A percentile compares a stretch with the other conserved stretches of the same genome.
Evolutionary conservation across 1,140 invertebrate genomes (phyloP).

Genomic region (Reticulitermes speratus): DNA sequence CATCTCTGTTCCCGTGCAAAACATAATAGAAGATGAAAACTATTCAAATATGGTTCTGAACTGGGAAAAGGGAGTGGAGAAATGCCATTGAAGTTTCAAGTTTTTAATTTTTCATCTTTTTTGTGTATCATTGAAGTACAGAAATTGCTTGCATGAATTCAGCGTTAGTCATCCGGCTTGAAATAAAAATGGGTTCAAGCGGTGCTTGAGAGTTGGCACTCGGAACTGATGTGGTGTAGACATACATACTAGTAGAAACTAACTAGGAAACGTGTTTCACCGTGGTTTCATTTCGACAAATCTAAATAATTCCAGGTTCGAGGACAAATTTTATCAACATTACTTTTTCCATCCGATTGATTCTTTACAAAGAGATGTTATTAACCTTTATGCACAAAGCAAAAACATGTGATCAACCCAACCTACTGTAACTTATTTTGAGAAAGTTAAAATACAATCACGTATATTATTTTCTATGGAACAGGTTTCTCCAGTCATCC

Average conservation of each 20-base stretch:
- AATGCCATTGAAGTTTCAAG: not conserved
- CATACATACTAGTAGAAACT: no score
- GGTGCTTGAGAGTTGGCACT: not conserved
- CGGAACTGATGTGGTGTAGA: not conserved
- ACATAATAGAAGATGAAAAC: not conserved
- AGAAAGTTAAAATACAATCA: not conserved
- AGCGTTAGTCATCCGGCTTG: not conserved
- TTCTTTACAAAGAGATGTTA: not conserved
- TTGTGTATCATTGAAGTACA: not conserved
- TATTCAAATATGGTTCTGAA: constrained; percentile 12
- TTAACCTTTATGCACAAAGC: not conserved
- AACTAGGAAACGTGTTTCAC: not conserved
- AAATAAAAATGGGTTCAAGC: not conserved
- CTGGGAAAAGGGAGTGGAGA: not conserved
- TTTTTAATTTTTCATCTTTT: not conserved
- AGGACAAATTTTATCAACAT: not conserved
- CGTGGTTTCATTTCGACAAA: not conserved
- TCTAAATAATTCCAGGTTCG: not conserved
- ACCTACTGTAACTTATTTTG: not conserved
- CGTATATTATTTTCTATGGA: not conserved
- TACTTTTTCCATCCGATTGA: not conserved
- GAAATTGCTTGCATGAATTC: not conserved
- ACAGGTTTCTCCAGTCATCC: not conserved
- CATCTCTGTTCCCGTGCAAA: not conserved
- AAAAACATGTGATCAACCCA: not conserved